Conservation (phyloP, 2,797 vertebrate genomes). For the Pteronotus mesoamericanus region DNA sequence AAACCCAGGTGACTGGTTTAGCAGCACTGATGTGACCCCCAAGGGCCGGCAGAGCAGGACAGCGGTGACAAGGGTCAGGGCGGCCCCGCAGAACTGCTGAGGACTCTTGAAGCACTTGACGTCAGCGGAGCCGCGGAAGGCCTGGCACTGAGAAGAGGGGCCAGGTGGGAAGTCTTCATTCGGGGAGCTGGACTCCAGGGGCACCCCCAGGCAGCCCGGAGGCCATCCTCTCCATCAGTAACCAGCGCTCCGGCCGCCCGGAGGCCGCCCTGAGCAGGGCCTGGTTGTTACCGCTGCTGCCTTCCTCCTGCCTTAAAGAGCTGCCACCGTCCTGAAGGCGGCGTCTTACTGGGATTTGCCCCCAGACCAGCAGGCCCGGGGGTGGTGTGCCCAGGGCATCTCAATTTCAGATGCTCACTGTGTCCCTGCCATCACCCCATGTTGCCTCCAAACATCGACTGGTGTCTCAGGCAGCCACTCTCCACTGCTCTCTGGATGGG, state of each 20-base stretch:
- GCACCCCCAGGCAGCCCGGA: accelerated
- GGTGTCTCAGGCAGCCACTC: not conserved
- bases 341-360: not conserved
- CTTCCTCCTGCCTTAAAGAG: not conserved
- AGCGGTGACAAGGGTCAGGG: accelerated
- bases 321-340: not conserved
- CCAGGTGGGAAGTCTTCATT: not conserved
- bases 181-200: accelerated
- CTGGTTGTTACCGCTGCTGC: accelerated
- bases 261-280: not conserved
- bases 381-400: not conserved
- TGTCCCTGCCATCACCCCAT: not conserved
- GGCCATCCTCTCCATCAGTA: not conserved
- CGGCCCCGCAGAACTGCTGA: not conserved
- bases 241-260: accelerated
- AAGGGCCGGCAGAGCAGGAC: not conserved
- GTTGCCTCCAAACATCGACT: not conserved
- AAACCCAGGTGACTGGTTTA: too few relatives aligned
- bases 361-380: not conserved
- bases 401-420: not conserved
- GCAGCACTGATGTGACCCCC: accelerated
- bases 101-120: not conserved
- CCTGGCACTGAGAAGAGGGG: not conserved
- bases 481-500: not conserved
- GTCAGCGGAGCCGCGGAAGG: not conserved